Conservation (phyloP, 1,140 invertebrate genomes). For the Nasonia vitripennis region DNA sequence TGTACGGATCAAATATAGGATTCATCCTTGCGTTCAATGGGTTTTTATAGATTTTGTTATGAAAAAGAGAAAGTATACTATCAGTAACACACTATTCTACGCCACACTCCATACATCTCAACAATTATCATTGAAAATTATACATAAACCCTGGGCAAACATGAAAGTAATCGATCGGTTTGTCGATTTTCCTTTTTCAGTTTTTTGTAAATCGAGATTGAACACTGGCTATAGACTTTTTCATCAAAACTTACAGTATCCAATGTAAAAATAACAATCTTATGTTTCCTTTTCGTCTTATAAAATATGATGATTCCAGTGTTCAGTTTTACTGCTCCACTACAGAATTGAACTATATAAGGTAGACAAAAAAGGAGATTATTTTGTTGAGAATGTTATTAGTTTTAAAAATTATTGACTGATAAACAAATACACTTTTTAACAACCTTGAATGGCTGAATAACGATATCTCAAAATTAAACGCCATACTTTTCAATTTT, state of each 20-base stretch:
- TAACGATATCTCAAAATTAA: background rate
- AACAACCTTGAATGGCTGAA: background rate
- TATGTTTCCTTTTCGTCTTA: too few species aligned
- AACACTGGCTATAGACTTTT: background rate
- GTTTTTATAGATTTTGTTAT: background rate
- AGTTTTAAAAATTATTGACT: background rate
- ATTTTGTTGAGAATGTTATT: background rate
- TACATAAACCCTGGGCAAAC: conserved; percentile 68
- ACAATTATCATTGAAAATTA: background rate
- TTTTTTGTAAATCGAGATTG: background rate
- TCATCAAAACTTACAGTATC: background rate
- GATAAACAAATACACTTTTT: background rate
- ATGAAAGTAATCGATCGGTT: background rate
- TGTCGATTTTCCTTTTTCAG: background rate
- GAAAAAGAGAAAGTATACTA: background rate
- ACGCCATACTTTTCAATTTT: too few species aligned
- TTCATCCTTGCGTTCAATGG: background rate
- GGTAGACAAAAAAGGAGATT: background rate
- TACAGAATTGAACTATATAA: background rate
- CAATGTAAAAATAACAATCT: too few species aligned
- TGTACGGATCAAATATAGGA: background rate
- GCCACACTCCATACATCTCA: conserved; percentile 1
- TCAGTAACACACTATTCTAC: conserved; percentile 7
- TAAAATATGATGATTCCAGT: background rate
- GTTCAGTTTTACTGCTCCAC: background rate